Evolutionary conservation across 1,140 invertebrate genomes (phyloP).

Genomic region (Nylanderia fulva): DNA sequence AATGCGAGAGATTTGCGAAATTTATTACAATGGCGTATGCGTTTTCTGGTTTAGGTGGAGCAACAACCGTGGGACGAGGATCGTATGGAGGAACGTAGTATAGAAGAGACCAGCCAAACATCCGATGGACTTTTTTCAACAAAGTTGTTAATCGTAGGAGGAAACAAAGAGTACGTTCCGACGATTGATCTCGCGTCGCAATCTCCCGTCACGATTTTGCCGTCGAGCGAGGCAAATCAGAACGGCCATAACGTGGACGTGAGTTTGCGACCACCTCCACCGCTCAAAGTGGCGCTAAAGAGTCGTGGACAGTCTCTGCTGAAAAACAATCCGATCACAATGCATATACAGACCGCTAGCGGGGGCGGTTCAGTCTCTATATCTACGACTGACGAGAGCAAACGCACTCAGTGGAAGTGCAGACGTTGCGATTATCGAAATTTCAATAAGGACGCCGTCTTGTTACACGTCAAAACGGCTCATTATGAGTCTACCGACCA

Average conservation of each 20-base stretch:
- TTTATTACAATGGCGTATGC: not conserved
- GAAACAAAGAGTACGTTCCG: slow-evolving; percentile 68
- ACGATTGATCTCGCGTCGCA: slow-evolving; percentile 60
- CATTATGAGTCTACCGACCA: slow-evolving; percentile 85
- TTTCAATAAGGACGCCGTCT: slow-evolving; percentile 88
- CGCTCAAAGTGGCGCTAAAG: slow-evolving; percentile 74
- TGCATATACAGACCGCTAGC: slow-evolving; percentile 38
- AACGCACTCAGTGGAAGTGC: slow-evolving; percentile 91
- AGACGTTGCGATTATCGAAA: slow-evolving; percentile 94
- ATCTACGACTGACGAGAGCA: slow-evolving; percentile 79
- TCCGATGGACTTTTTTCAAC: slow-evolving; percentile 72
- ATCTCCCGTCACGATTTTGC: slow-evolving; percentile 43
- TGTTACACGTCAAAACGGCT: slow-evolving; percentile 89
- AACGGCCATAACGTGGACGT: slow-evolving; percentile 57
- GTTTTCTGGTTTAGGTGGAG: slow-evolving; percentile 70
- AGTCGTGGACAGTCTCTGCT: slow-evolving; percentile 80
- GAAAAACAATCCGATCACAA: slow-evolving; percentile 76
- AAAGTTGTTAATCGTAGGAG: slow-evolving; percentile 75
- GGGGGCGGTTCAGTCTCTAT: slow-evolving; percentile 38
- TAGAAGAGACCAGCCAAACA: slow-evolving; percentile 64
- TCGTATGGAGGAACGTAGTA: slow-evolving; percentile 72
- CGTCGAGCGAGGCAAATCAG: slow-evolving; percentile 48
- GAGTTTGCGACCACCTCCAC: slow-evolving; percentile 77
- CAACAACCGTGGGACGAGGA: slow-evolving; percentile 77
- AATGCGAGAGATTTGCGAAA: not conserved